phyloP scores from a whole-genome alignment of 2,113 vertebrate species.

The Rhinolophus sinicus region DNA sequence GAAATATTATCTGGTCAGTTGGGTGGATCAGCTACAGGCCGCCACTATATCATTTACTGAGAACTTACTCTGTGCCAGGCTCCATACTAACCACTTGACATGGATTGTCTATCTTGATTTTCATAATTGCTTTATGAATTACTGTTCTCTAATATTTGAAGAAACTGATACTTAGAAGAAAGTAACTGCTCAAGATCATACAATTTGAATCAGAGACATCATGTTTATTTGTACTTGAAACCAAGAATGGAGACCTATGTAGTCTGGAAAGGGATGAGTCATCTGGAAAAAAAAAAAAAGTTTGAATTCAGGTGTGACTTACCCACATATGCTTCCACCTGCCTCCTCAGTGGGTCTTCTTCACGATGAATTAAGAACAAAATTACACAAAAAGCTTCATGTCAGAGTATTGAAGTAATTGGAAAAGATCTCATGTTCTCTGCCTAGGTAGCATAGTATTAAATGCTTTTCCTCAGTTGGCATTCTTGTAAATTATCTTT shows the following conservation, averaged over 20 bases:
- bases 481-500: conserved; percentile 15
- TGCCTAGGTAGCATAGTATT: neutral
- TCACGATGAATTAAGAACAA: conserved; percentile 9
- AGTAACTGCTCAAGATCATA: neutral
- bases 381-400: neutral
- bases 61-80: neutral
- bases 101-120: neutral
- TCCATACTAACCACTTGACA: neutral
- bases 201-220: neutral
- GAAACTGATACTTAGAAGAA: neutral
- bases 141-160: neutral
- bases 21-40: neutral
- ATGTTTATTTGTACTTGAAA: conserved; percentile 13
- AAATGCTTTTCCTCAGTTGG: conserved; percentile 8
- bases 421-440: conserved; percentile 10
- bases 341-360: neutral
- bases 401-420: neutral
- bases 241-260: neutral
- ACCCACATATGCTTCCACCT: neutral
- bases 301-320: neutral
- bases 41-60: neutral
- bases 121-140: neutral
- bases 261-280: neutral
- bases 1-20: neutral
- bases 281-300: conserved; percentile 31